Evolutionary conservation across 2,113 vertebrate species (phyloP).

Genomic region (Turdus rufiventris): DNA sequence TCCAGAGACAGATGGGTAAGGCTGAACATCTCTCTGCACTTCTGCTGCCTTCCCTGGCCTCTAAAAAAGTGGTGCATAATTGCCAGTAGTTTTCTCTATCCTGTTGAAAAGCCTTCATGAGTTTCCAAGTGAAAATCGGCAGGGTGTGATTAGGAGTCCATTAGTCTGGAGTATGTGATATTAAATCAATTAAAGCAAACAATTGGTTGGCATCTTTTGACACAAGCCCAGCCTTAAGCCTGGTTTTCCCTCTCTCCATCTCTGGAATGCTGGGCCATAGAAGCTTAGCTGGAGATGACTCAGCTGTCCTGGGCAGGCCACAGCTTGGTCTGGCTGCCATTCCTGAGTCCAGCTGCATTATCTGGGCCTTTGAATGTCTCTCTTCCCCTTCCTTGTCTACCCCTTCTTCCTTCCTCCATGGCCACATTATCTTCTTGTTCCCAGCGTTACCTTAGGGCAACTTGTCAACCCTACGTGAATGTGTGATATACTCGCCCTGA

Average conservation of each 20-base stretch:
- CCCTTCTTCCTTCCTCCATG: not conserved
- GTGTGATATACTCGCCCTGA: not conserved
- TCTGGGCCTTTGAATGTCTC: not conserved
- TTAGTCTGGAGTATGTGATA: not conserved
- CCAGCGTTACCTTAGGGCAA: not conserved
- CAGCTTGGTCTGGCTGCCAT: not conserved
- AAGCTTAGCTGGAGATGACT: not conserved
- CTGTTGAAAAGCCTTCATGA: not conserved
- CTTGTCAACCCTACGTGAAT: not conserved
- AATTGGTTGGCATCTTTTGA: not conserved
- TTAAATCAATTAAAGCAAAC: not conserved
- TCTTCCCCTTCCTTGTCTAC: not conserved
- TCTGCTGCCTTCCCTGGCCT: not conserved
- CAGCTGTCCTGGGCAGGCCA: not conserved
- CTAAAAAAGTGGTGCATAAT: not conserved
- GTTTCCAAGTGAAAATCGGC: not conserved
- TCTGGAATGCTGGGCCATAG: not conserved
- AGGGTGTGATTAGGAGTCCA: not conserved
- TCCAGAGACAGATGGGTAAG: conserved; percentile 93
- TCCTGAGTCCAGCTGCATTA: not conserved
- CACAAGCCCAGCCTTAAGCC: not conserved
- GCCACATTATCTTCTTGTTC: not conserved
- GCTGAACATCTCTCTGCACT: not conserved
- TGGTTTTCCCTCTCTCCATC: not conserved
- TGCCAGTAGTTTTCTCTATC: not conserved